Evolutionary conservation across 92 coral and sea anemone genomes (phyloP).

Genomic region (Umimayanthus kanabou): DNA sequence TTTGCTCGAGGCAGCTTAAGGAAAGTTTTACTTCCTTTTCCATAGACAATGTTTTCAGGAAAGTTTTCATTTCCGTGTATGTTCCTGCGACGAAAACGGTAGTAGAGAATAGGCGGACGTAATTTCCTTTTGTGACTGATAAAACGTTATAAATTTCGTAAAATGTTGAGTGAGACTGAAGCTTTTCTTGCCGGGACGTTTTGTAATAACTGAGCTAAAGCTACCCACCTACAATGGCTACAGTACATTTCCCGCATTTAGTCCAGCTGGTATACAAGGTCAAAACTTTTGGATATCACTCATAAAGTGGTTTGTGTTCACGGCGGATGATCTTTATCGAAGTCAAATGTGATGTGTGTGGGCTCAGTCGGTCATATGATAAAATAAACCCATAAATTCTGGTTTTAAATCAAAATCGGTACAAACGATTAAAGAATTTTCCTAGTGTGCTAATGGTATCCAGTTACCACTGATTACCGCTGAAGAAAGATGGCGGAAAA

Average conservation of each 20-base stretch:
- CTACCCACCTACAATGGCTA: neutral
- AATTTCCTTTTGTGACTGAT: neutral
- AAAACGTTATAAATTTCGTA: neutral
- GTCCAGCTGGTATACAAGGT: neutral
- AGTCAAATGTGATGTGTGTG: neutral
- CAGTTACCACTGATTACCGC: neutral
- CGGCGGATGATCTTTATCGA: neutral
- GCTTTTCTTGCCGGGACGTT: neutral
- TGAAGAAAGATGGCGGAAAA: slow-evolving; percentile 13
- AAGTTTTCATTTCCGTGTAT: neutral
- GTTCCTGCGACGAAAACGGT: neutral
- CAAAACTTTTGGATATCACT: too few relatives aligned
- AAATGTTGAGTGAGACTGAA: neutral
- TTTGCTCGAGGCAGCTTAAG: neutral
- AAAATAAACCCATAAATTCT: neutral
- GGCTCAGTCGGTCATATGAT: neutral
- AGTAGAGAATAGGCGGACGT: neutral
- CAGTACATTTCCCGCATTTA: neutral
- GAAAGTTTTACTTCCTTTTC: neutral
- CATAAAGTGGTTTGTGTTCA: neutral
- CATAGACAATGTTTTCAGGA: neutral
- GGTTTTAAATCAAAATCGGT: neutral
- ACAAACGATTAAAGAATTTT: slow-evolving; percentile 1
- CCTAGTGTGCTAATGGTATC: neutral
- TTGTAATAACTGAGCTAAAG: neutral